Evolutionary conservation across 2,888 invertebrate species (phyloP), one percentile per base, ranked within the genome.

Genomic region (Mimumesa dahlbomi): DNA sequence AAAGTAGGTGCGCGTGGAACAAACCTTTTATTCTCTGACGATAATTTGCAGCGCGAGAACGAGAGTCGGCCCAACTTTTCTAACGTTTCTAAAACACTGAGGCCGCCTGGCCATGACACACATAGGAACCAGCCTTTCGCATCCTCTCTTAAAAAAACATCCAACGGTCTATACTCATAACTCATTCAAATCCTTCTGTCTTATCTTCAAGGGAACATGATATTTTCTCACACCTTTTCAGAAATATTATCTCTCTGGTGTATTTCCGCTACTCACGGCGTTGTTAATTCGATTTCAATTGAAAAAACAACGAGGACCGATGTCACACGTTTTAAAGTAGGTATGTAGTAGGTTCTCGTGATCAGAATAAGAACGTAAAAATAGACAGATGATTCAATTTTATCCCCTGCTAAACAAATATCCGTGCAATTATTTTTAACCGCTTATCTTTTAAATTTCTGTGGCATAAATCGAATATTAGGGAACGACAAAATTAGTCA

Each of bases 31-130:
- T 62, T 49, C 50, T 43, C 49, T 42, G 45, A 48, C 65, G 62
- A 65, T 70, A 78, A 78, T 78, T 73, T 78, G 75, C 77, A 78
- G 62, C 77, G 45, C 25, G 56, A 25, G 57, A 56, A 58, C 45
- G 54, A 57, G 48, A 49, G 64, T 34, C 77, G 49, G 34, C 43
- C 64, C 29, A 65, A 57, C 54, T 64, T 63, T 69, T 77, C 79
- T 79, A 79, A 79, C 71, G 75, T 73, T 79, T 79, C 77, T 75
- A 79, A 78, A 79, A 75, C 75, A 63, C 66, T 58, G 56, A 34
- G 49, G 49, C 62, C 57, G 67, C 57, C 63, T 79, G 79, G 59
- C 79, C 79, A 46, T 79, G 79, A 79, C 79, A 79, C 63, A 79
- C 79, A 77, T 79, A 68, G 49, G 63, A 49, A 50, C 73, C 67